Base-by-base conservation (phyloP, 2,888 invertebrate genomes). In the Saturnia japonica region DNA sequence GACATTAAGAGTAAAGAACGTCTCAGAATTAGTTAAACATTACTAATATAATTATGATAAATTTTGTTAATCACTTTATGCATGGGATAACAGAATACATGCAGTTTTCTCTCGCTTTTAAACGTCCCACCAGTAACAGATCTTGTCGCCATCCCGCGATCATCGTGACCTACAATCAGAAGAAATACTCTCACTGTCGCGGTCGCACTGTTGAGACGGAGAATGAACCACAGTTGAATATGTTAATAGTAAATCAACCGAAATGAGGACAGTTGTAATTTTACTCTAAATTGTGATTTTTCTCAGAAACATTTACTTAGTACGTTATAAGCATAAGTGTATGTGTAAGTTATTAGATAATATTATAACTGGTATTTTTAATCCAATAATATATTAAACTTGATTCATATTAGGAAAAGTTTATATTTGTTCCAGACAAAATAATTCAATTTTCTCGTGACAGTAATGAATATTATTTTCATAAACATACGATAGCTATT, bases 161-260 rank as follows among this genome's bases (percentile, higher is more conserved):
- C 85, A 82, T 85, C 81, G 78, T 84, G 91, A 89, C 93, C 93
- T 86, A 93, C 88, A 85, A 89, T 89, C 80, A 74, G 74, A 79
- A 84, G 85, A 85, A 86, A 87, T 85, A 91, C 93, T 93, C 93
- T 93, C 92, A 90, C 93, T 91, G 85, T 84, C 83, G 79, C 80
- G 78, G 85, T 84, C 83, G 79, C 80, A 78, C 79, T 79, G 80
- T 80, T 62, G 40, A 40, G n/a, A 8, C 64, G 34, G 19, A 40
- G 16, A 40, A 40, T 11, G 64, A 64, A 40, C 64, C 64, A 64
- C 40, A 64, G 64, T 40, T 40, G 2, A 64, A 64, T 64, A 64
- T n/a, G 4, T 64, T 40, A n/a, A 40, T 40, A 64, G 64, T 64
- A 19, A 40, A 40, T 16, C 64, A 40, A 64, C n/a, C 25, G 7